Conservation (phyloP, 2,888 invertebrate genomes). For the Drosophila engyochracea region DNA sequence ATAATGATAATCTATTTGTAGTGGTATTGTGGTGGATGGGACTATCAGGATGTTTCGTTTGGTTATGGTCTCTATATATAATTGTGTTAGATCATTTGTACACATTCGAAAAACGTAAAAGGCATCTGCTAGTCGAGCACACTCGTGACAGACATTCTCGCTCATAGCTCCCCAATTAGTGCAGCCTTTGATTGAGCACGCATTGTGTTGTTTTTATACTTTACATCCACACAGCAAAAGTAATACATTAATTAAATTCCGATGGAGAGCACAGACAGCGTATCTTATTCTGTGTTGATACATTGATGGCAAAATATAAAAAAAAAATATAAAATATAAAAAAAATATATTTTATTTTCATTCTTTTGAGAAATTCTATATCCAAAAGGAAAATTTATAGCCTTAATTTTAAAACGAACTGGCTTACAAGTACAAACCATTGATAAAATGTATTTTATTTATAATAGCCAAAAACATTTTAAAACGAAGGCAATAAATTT, state of each 20-base stretch:
- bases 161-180: not conserved
- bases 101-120: not conserved
- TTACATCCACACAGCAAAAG: not conserved
- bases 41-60: not conserved
- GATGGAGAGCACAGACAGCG: not conserved
- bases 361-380: not conserved
- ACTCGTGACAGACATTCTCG: no score
- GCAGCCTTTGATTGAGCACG: not conserved
- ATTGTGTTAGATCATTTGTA: not conserved
- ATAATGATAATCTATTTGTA: not conserved
- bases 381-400: not conserved
- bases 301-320: not conserved
- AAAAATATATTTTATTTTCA: not conserved
- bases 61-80: not conserved
- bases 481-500: not conserved
- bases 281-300: not conserved
- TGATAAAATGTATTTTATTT: not conserved
- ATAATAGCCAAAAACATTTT: not conserved
- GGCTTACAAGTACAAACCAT: not conserved
- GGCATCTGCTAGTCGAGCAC: not conserved
- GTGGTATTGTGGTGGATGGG: not conserved
- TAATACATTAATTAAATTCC: slow-evolving; percentile 6
- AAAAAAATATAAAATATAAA: no score
- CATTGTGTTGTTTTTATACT: not conserved
- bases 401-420: not conserved